Base-by-base conservation (phyloP, 2,113 vertebrate species). In the Pelobates fuscus region DNA sequence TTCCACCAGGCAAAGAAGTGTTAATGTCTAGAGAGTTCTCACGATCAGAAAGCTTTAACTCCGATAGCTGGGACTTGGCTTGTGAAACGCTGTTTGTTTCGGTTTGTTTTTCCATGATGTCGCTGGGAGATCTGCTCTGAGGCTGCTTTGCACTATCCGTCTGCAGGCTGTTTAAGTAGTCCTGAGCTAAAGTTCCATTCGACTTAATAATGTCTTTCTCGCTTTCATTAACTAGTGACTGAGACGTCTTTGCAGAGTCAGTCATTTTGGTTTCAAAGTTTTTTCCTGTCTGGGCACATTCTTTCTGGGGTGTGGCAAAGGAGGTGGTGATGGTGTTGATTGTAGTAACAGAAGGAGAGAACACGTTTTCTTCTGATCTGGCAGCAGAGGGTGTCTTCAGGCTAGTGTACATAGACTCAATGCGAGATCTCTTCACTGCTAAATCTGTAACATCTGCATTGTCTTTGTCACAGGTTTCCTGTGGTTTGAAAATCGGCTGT, bases 361-460 rank as follows among this genome's bases (percentile, higher is more conserved):
- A 89, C 84, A 85, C 63, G 61, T 87, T 90, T 8, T 86, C 89
- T 88, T 87, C 89, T 80, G 79, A 67, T 29, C 67, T 67, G 0
- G 71, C 82, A 43, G 78, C 67, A 29, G 87, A 68, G 25, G 92
- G 87, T 1, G 82, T 91, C 21, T 92, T 82, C 44, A 98, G 84
- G 79, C 90, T 92, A 14, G 95, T 95, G 75, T 98, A 94, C 43
- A 99, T 94, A 0, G 96, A 87, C 76, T 88, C 92, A 55, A 98
- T 89, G 0, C 95, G 89, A 2, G 95, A 96, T 21, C 91, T 86
- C 70, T 93, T 89, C 72, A 88, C 52, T 3, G 80, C 83, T 70
- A 88, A 77, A 26, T 84, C 80, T 27, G 25, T 18, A 79, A 72
- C 58, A 67, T 89, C 82, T 67, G 8, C 12, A 26, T 21, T 86